Evolutionary conservation across 2,888 invertebrate species (phyloP), one percentile per base, ranked within the genome.

Genomic region (Bellardia bayeri): DNA sequence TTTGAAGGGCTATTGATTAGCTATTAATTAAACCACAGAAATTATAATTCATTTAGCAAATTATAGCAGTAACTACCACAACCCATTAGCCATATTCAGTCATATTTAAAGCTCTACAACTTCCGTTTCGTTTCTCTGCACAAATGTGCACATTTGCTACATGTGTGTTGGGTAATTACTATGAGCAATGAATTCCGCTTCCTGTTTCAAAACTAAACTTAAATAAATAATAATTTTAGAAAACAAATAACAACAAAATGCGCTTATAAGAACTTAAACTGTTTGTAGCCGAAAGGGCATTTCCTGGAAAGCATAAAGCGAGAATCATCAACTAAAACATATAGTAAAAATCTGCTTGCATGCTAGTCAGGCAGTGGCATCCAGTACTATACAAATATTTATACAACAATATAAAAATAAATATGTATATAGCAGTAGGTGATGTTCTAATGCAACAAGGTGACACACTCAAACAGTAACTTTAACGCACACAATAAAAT

Each of bases 281-380:
- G 79, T 86, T 86, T 63, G 56, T 71, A 64, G 40, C 71, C 86
- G 71, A n/a, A 58, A 72, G 86, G 64, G 40, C 40, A 76, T 76
- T 72, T 78, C 9, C 63, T 56, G 78, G 23, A 74, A 78, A 51
- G 54, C 40, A 82, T 54, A 58, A 75, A 85, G 66, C 16, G 16
- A 33, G 13, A 74, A 80, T 7, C 61, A 45, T 16, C 45, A 75
- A 56, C 37, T 11, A 30, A 75, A 45, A 63, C 6, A 7, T 51
- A 49, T 45, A 13, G 14, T 49, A n/a, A 33, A 9, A 45, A 33
- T 33, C 5, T 37, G 6, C 45, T 30, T 37, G 6, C 58, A 14
- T 2, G 61, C 6, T 4, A 37, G 37, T 37, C 11, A 61, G 14
- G 23, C 14, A n/a, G 14, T 8, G 37, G 13, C 58, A 11, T 13